Percentiles rank a stretch among this genome's conserved stretches.
These are phyloP conservation scores for Gobiocypris rarus DNA, from an alignment of 2,113 vertebrate species.

Conservation along the genomic window DNA sequence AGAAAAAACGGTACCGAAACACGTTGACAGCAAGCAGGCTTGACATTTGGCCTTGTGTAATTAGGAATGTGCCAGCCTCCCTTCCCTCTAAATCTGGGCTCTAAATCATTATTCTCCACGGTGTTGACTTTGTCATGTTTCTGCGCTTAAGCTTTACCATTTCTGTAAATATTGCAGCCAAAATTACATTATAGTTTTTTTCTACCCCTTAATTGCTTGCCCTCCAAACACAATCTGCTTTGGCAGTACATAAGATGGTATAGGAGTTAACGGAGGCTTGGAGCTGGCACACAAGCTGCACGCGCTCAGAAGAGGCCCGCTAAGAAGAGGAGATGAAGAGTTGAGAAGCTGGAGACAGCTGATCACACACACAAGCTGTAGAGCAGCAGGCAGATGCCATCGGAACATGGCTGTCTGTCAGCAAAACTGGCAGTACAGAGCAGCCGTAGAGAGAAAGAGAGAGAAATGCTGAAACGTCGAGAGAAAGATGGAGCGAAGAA, in stretches of 20 bases:
- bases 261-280: slow-evolving; percentile 81
- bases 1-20: slow-evolving; percentile 60
- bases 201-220: slow-evolving; percentile 84
- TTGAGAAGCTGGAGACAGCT: slow-evolving; percentile 66
- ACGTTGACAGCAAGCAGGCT: slow-evolving; percentile 82
- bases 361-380: slow-evolving; percentile 81
- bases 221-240: slow-evolving; percentile 87
- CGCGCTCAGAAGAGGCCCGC: slow-evolving; percentile 71
- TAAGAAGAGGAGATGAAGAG: slow-evolving; percentile 59
- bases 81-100: slow-evolving; percentile 79
- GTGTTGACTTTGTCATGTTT: slow-evolving; percentile 78
- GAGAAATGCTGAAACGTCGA: background rate
- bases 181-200: slow-evolving; percentile 82
- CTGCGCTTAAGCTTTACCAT: slow-evolving; percentile 73
- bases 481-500: slow-evolving; percentile 30
- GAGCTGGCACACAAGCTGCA: slow-evolving; percentile 78
- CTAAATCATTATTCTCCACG: slow-evolving; percentile 81
- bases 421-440: slow-evolving; percentile 67
- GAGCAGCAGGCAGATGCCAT: slow-evolving; percentile 80
- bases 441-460: slow-evolving; percentile 36
- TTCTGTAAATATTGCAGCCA: slow-evolving; percentile 80
- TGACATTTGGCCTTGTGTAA: slow-evolving; percentile 84
- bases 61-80: slow-evolving; percentile 81
- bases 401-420: slow-evolving; percentile 77
- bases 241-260: slow-evolving; percentile 84